Conservation (phyloP, 1,140 invertebrate species). For the Caerostris extrusa region DNA sequence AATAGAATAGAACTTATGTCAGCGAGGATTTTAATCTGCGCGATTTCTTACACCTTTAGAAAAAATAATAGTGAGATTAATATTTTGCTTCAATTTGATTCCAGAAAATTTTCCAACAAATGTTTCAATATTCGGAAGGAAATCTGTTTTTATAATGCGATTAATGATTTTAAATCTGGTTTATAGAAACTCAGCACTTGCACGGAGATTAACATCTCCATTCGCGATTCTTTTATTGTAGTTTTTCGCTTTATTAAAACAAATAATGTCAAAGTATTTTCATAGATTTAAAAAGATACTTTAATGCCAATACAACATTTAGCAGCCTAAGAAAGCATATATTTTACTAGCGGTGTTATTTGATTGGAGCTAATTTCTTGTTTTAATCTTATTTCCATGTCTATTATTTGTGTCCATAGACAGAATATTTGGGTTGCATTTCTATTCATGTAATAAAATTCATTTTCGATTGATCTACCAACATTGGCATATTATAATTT, state of each 20-base stretch:
- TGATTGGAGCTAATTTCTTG: no score
- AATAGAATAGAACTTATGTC: background rate
- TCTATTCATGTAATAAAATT: no score
- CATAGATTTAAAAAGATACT: background rate
- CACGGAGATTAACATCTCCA: background rate
- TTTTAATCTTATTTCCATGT: no score
- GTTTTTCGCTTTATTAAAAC: background rate
- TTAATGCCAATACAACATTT: background rate
- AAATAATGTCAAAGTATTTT: background rate
- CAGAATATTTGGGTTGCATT: no score
- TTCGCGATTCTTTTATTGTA: background rate
- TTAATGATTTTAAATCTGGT: background rate
- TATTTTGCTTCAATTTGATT: background rate
- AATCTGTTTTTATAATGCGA: conserved; percentile 10
- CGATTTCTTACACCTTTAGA: background rate
- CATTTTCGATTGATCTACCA: no score
- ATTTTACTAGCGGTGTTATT: no score
- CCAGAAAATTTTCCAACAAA: background rate
- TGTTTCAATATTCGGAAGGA: background rate
- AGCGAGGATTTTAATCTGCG: background rate
- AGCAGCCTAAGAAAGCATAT: no score
- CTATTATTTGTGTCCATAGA: no score
- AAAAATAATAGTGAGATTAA: background rate
- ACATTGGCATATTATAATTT: no score
- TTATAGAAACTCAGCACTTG: background rate